Percentiles rank a stretch among this genome's conserved stretches.
Conservation (phyloP, 1,140 invertebrate genomes). For the Drosophila subobscura region DNA sequence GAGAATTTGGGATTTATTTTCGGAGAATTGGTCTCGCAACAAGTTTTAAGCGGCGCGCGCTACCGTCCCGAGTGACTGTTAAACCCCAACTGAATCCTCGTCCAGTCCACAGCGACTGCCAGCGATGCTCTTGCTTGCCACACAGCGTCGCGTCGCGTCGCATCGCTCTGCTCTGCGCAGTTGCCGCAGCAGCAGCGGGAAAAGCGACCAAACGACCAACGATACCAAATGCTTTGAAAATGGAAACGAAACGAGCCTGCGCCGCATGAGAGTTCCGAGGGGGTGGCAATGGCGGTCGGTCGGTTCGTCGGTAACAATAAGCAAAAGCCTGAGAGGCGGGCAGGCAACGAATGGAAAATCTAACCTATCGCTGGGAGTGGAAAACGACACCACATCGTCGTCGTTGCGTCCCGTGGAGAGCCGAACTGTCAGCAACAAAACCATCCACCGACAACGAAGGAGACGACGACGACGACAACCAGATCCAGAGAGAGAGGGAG, state of each 20-base stretch:
- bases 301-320: slow-evolving; percentile 28
- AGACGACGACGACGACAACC: not conserved
- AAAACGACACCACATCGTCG: slow-evolving; percentile 53
- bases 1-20: slow-evolving; percentile 84
- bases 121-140: slow-evolving; percentile 49
- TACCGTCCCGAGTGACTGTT: slow-evolving; percentile 84
- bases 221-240: slow-evolving; percentile 49
- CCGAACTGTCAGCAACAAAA: slow-evolving; percentile 72
- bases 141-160: not conserved
- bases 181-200: slow-evolving; percentile 28
- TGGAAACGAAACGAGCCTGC: slow-evolving; percentile 75
- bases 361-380: slow-evolving; percentile 65
- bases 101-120: slow-evolving; percentile 39
- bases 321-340: slow-evolving; percentile 4
- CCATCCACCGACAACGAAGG: slow-evolving; percentile 60
- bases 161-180: slow-evolving; percentile 23
- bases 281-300: slow-evolving; percentile 2
- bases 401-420: slow-evolving; percentile 58
- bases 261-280: slow-evolving; percentile 61
- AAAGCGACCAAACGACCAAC: slow-evolving; percentile 55
- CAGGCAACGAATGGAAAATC: slow-evolving; percentile 58
- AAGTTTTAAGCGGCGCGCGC: slow-evolving; percentile 79
- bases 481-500: slow-evolving; percentile 10
- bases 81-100: slow-evolving; percentile 84
- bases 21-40: slow-evolving; percentile 78